These are phyloP conservation scores for Progne subis DNA, from an alignment of 2,113 vertebrate genomes.

Conservation along the genomic window DNA sequence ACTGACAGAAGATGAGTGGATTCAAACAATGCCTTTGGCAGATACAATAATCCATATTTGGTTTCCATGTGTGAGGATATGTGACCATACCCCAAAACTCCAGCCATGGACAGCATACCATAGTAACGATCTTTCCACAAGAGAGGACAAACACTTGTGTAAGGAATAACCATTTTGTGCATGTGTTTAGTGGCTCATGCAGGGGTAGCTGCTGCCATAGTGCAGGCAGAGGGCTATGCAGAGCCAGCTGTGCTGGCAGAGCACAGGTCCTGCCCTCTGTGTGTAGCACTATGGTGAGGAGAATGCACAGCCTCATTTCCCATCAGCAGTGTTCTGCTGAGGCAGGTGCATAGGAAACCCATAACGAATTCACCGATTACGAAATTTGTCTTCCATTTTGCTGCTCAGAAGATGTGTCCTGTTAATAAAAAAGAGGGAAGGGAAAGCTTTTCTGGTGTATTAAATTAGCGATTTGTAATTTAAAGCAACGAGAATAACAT, in stretches of 20 bases:
- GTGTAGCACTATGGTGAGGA: fast-evolving
- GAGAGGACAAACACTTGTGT: fast-evolving
- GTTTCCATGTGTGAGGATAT: background rate
- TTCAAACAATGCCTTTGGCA: background rate
- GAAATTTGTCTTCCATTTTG: background rate
- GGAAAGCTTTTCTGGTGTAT: background rate
- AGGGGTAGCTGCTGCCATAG: background rate
- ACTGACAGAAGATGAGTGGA: background rate
- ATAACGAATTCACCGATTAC: background rate
- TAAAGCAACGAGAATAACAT: background rate
- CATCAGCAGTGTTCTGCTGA: background rate
- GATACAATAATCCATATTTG: background rate
- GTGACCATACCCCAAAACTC: background rate
- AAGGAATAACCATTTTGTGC: background rate
- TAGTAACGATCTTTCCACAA: background rate
- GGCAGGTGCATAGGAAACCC: background rate
- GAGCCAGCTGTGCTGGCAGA: background rate
- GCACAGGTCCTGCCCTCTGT: fast-evolving
- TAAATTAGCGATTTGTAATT: background rate
- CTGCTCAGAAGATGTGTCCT: background rate
- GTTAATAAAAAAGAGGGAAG: background rate
- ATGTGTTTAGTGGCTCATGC: fast-evolving
- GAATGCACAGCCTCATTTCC: background rate
- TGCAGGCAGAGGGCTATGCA: background rate
- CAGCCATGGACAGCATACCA: background rate